Base-by-base conservation (phyloP, 2,888 invertebrate genomes). In the Argynnis bischoffii region DNA sequence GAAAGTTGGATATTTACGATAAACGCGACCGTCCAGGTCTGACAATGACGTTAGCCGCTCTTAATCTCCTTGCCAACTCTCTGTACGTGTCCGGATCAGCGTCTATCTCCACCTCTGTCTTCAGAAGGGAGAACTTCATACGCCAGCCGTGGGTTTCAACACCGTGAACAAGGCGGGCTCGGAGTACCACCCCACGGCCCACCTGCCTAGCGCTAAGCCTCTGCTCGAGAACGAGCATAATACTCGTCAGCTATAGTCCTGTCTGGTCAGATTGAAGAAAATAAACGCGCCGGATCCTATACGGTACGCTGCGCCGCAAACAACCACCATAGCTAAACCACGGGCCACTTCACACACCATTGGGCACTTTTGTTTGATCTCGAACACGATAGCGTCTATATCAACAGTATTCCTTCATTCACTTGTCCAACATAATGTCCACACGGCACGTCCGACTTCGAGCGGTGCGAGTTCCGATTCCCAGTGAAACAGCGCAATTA, bases 181-280 rank as follows among this genome's bases (percentile, higher is more conserved):
- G 82, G 68, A 92, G 80, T 70, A 85, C 81, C 2, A 90, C 83
- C 69, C 91, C 91, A 57, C 90, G 89, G 55, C 87, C 84, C 63
- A 83, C 66, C 77, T 90, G 85, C 73, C 89, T 83, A 72, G 88
- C 87, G 82, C 84, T 87, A 77, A 92, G 84, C 85, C 87, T 88
- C 83, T 92, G 92, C 92, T 92, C 92, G 85, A 90, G 81, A 46
- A 92, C 88, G 91, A 92, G 92, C 92, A 92, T 92, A 76, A 70
- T 88, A 79, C 88, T 89, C 85, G 92, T 92, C 92, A 92, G 92
- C 92, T 92, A 77, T 92, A 84, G 77, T 92, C 92, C 80, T 92
- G 92, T 72, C 92, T 85, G 69, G 92, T 92, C 79, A 92, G 77
- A 79, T 92, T 92, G 81, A 88, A 89, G 85, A 88, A 92, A 76